These are phyloP conservation scores for Sebastiscus albofasciatus DNA, from an alignment of 2,797 vertebrate genomes.

Conservation along the genomic window DNA sequence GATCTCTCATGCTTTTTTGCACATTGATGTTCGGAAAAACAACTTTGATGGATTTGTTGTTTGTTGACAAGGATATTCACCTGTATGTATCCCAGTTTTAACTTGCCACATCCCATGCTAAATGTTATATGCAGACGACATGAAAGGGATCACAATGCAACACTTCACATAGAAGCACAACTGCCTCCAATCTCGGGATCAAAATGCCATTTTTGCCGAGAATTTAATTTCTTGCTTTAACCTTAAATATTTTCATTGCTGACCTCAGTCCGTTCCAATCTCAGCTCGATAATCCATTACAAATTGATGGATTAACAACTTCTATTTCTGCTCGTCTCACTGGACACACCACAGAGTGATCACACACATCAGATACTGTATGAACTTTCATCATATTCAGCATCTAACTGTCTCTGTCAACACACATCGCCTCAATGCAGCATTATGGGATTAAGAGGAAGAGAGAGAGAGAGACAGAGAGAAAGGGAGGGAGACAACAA, in stretches of 20 bases:
- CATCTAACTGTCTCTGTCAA: slow-evolving; percentile 25
- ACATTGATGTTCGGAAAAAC: background rate
- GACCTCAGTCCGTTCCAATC: slow-evolving; percentile 16
- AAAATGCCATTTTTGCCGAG: slow-evolving; percentile 7
- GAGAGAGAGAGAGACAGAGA: background rate
- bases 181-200: background rate
- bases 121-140: background rate
- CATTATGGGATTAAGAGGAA: slow-evolving; percentile 25
- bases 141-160: background rate
- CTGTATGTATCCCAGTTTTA: background rate
- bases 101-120: background rate
- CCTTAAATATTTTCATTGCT: background rate
- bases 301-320: slow-evolving; percentile 23
- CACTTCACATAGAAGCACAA: background rate
- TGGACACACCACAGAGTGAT: background rate
- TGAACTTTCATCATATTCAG: slow-evolving; percentile 25
- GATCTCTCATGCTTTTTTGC: background rate
- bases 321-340: background rate
- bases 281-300: slow-evolving; percentile 13
- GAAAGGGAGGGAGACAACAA: background rate
- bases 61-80: background rate
- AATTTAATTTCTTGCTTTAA: slow-evolving; percentile 2
- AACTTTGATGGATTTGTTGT: background rate
- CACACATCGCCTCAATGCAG: slow-evolving; percentile 17
- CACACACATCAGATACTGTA: background rate